These are phyloP conservation scores for Digitonthophagus gazella DNA, from an alignment of 2,888 invertebrate species.

Conservation along the genomic window DNA sequence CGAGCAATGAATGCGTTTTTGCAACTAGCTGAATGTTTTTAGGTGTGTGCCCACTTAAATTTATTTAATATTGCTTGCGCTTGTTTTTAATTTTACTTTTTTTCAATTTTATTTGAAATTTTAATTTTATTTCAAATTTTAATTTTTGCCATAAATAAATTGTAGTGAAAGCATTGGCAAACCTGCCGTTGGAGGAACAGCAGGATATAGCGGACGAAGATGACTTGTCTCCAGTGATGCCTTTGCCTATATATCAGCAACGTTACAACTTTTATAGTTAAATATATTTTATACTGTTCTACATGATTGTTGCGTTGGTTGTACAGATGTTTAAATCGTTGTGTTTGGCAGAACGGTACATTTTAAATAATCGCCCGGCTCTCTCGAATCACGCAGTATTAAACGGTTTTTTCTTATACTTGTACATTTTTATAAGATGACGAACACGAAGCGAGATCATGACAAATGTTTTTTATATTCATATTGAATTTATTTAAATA, in stretches of 20 bases:
- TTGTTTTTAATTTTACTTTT: slow-evolving; percentile 48
- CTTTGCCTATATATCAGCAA: slow-evolving; percentile 82
- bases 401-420: slow-evolving; percentile 19
- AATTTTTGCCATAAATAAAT: not conserved
- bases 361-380: slow-evolving; percentile 24
- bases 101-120: slow-evolving; percentile 30
- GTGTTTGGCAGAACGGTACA: slow-evolving; percentile 38
- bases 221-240: slow-evolving; percentile 72
- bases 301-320: slow-evolving; percentile 37
- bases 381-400: slow-evolving; percentile 28
- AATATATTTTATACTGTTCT: slow-evolving; percentile 32
- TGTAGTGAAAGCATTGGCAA: slow-evolving; percentile 69
- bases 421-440: slow-evolving; percentile 22
- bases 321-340: slow-evolving; percentile 43
- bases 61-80: slow-evolving; percentile 26
- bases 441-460: not conserved
- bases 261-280: slow-evolving; percentile 75
- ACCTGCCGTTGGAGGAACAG: slow-evolving; percentile 60
- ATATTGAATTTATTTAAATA: not conserved
- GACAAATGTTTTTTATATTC: slow-evolving; percentile 3
- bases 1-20: slow-evolving; percentile 39
- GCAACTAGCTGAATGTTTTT: slow-evolving; percentile 36
- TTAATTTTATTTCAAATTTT: slow-evolving; percentile 9
- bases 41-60: slow-evolving; percentile 36
- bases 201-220: slow-evolving; percentile 63